Percentiles rank a stretch among this genome's conserved stretches.
These are phyloP conservation scores for Papilio helenus DNA, from an alignment of 1,140 invertebrate genomes.

Conservation along the genomic window DNA sequence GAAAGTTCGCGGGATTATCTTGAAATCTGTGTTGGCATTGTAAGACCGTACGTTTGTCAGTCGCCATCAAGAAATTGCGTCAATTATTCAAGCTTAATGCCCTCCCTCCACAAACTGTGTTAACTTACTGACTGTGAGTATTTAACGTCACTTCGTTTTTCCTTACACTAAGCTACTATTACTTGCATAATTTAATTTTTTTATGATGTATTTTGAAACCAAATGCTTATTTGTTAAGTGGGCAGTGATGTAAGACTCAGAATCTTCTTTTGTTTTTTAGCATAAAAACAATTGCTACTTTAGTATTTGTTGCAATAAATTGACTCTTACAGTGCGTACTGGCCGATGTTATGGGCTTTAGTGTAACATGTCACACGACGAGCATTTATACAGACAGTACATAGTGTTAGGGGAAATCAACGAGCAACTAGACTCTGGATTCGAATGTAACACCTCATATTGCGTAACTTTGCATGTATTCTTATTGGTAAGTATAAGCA, in stretches of 20 bases:
- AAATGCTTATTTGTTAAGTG: too few species aligned
- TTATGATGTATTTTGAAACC: background rate
- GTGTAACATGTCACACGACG: too few species aligned
- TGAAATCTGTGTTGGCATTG: constrained; percentile 37
- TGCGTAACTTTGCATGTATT: background rate
- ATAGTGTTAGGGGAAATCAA: too few species aligned
- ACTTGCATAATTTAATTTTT: background rate
- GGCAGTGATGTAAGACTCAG: too few species aligned
- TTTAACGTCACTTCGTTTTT: constrained; percentile 27
- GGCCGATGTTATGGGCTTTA: too few species aligned
- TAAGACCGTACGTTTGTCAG: constrained; percentile 50
- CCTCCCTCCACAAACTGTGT: constrained; percentile 44
- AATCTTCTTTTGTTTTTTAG: background rate
- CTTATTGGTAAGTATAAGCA: background rate
- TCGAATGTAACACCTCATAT: too few species aligned
- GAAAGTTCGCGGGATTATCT: constrained; percentile 34
- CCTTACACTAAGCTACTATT: background rate
- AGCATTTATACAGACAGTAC: too few species aligned
- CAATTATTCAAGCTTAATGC: constrained; percentile 53
- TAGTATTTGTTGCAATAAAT: background rate
- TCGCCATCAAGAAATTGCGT: constrained; percentile 51
- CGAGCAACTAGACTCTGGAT: too few species aligned
- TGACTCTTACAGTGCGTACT: too few species aligned
- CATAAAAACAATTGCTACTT: background rate
- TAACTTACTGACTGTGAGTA: constrained; percentile 37